Evolutionary conservation across 1,140 invertebrate genomes (phyloP), one percentile per base, ranked within the genome.

Genomic region (Orussus abietinus): DNA sequence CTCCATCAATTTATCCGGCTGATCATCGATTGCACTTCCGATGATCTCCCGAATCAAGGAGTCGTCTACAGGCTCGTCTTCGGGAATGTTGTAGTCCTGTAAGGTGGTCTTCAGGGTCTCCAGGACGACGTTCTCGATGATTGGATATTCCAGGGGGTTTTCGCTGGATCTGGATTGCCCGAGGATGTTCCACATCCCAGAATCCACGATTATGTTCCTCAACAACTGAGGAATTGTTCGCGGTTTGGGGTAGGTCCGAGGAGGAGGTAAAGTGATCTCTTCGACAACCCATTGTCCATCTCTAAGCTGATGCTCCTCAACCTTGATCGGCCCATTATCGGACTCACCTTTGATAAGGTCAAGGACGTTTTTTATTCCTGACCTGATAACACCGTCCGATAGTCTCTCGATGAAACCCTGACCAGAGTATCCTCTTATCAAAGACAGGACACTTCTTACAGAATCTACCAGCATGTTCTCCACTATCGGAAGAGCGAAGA

Each of bases 41-140:
- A n/a, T n/a, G n/a, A 46, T 33, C 14, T 50, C 31, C 30, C 45
- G 33, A 20, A 64, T 58, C 1, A 50, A 36, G 0, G 49, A 28
- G 25, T 66, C 52, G 9, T 55, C 42, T 7, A 59, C 46, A 5
- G 2, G 35, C 38, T 31, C 11, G 2, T 45, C 38, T 37, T 33
- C 46, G 37, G 4, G n/a, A n/a, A n/a, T n/a, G n/a, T n/a, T n/a
- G n/a, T n/a, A n/a, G n/a, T n/a, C n/a, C n/a, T n/a, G n/a, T 2
- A 66, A 47, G 2, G 19, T 37, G 30, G 53, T 41, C 26, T 51
- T 55, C 1, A 65, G 19, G 12, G 61, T 51, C 28, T 62, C 45
- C 0, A 68, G 45, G 2, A 69, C 62, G 7, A 68, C 53, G 21
- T 59, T 68, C 25, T 57, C 53, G 0, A 65, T 45, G 1, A 53